Evolutionary conservation across 2,888 invertebrate species (phyloP).

Genomic region (Trypoxylon attenuatum): DNA sequence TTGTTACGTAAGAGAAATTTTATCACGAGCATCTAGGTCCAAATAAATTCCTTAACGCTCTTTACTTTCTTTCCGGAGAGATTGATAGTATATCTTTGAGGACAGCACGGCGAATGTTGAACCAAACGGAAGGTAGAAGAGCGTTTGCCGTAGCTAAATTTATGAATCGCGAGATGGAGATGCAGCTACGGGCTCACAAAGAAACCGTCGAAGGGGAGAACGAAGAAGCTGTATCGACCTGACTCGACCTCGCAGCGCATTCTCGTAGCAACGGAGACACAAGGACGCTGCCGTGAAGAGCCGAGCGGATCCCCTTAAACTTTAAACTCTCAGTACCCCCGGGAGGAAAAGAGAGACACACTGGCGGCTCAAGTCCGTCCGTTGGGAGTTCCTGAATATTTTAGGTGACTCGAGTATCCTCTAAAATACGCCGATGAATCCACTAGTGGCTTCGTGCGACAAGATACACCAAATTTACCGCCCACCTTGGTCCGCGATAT

Average conservation of each 20-base stretch:
- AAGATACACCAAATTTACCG: constrained; percentile 37
- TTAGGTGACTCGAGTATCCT: constrained; percentile 52
- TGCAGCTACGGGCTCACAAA: constrained; percentile 9
- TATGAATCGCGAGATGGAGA: background rate
- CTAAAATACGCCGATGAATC: constrained; percentile 47
- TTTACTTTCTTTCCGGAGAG: too few relatives aligned
- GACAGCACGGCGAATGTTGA: too few relatives aligned
- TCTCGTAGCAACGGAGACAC: constrained; percentile 11
- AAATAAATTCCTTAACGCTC: too few relatives aligned
- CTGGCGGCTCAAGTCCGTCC: constrained; percentile 24
- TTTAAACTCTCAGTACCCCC: constrained; percentile 40
- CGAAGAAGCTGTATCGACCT: constrained; percentile 42
- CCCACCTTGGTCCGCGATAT: background rate
- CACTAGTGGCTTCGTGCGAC: constrained; percentile 17
- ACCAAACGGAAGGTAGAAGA: too few relatives aligned
- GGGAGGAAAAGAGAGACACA: constrained; percentile 4
- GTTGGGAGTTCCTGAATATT: constrained; percentile 53
- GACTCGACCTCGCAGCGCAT: constrained; percentile 17
- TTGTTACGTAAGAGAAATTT: too few relatives aligned
- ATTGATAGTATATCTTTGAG: too few relatives aligned
- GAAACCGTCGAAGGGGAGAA: constrained; percentile 15
- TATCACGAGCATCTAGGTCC: too few relatives aligned
- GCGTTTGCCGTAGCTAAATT: too few relatives aligned
- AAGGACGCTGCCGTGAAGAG: constrained; percentile 22
- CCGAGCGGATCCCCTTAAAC: constrained; percentile 40